Evolutionary conservation across 2,888 invertebrate genomes (phyloP).

Genomic region (Idaea biselata): DNA sequence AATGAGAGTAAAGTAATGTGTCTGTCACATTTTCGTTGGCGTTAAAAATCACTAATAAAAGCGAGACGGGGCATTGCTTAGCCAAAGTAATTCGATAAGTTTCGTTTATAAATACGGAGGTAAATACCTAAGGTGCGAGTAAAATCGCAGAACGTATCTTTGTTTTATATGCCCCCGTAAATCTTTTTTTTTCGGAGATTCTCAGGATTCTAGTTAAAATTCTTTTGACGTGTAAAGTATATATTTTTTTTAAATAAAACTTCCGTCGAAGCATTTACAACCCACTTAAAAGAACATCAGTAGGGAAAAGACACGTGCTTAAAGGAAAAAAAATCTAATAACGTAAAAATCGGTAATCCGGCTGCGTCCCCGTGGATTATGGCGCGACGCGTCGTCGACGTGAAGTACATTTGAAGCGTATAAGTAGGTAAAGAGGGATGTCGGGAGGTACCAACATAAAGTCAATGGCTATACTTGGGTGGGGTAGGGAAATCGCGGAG

Average conservation of each 20-base stretch:
- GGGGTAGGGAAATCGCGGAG: background rate
- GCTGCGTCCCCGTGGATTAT: background rate
- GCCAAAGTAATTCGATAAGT: no score
- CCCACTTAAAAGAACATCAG: background rate
- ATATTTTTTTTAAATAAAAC: background rate
- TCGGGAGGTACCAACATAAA: background rate
- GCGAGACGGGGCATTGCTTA: no score
- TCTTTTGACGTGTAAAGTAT: no score
- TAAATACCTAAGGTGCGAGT: no score
- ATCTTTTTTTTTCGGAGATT: no score
- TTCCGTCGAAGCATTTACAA: background rate
- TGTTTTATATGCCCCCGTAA: no score
- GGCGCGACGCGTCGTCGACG: background rate
- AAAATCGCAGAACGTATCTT: no score
- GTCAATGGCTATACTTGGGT: background rate
- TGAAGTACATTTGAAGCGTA: background rate
- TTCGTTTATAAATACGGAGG: no score
- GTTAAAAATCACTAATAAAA: no score
- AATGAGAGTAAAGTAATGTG: no score
- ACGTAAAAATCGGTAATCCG: conserved; percentile 1
- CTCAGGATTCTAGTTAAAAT: no score
- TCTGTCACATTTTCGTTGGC: no score
- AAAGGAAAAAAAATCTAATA: background rate
- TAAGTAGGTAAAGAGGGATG: background rate
- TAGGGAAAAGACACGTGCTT: background rate